Evolutionary conservation across 2,797 vertebrate genomes (phyloP).

Genomic region (Periparus ater): DNA sequence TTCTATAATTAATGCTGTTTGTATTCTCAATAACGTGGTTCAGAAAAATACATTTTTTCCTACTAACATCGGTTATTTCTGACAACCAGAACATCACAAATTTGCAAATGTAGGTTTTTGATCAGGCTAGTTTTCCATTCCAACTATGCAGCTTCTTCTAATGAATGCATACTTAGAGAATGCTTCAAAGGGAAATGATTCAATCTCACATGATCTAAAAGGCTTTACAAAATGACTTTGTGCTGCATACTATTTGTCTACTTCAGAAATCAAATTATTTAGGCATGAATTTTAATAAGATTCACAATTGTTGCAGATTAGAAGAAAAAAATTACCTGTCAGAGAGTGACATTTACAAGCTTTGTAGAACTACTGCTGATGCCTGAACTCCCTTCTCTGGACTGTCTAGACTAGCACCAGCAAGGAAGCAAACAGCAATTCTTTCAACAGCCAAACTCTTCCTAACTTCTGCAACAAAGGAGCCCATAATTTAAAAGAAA

Average conservation of each 20-base stretch:
- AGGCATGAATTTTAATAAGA: background rate
- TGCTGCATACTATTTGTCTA: background rate
- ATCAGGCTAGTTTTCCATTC: conserved; percentile 23
- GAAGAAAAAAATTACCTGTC: background rate
- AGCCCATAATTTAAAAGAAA: background rate
- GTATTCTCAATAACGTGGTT: background rate
- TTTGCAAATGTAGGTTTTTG: conserved; percentile 14
- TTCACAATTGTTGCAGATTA: background rate
- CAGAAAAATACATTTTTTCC: background rate
- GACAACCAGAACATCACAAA: conserved; percentile 13
- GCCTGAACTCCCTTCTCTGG: background rate
- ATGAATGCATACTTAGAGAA: background rate
- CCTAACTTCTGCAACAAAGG: background rate
- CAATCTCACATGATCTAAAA: conserved; percentile 43
- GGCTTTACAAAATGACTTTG: background rate
- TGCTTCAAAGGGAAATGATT: conserved; percentile 64
- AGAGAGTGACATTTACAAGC: background rate
- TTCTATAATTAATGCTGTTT: background rate
- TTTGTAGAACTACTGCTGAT: background rate
- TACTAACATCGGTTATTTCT: background rate
- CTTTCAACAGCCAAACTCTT: background rate
- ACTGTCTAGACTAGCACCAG: background rate
- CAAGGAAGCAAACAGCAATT: background rate
- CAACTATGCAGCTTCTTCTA: conserved; percentile 33
- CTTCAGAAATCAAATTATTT: background rate